Percentiles rank a stretch among this genome's conserved stretches.
phyloP scores from a whole-genome alignment of 2,113 vertebrate genomes.

The Seriola dumerili region DNA sequence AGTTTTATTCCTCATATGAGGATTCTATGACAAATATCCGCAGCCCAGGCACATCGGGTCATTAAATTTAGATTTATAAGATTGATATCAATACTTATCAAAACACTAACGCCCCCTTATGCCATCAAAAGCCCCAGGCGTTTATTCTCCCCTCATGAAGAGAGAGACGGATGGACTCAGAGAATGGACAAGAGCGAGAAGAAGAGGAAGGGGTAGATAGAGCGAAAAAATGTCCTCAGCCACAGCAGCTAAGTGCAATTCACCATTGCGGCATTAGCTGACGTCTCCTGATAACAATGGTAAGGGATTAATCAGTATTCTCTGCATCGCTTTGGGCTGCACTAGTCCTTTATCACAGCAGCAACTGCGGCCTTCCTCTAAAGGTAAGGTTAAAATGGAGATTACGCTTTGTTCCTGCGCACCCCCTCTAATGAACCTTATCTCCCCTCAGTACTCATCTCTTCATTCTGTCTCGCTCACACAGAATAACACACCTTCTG shows the following conservation, averaged over 20 bases:
- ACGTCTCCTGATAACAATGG: conserved; percentile 75
- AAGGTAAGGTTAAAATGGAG: conserved; percentile 85
- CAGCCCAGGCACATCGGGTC: conserved; percentile 53
- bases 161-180: conserved; percentile 58
- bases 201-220: conserved; percentile 38
- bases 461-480: conserved; percentile 61
- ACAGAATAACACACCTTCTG: conserved; percentile 53
- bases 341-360: conserved; percentile 75
- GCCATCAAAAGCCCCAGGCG: conserved; percentile 59
- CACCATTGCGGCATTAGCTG: conserved; percentile 69
- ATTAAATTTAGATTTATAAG: conserved; percentile 81
- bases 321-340: conserved; percentile 51
- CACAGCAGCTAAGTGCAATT: conserved; percentile 56
- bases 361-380: conserved; percentile 71
- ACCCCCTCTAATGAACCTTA: conserved; percentile 82
- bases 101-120: conserved; percentile 71
- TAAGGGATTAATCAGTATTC: conserved; percentile 81
- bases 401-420: conserved; percentile 78
- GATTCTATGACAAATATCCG: conserved; percentile 69
- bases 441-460: conserved; percentile 73
- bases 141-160: conserved; percentile 57
- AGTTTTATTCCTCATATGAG: conserved; percentile 64
- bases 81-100: conserved; percentile 80
- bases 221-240: conserved; percentile 55
- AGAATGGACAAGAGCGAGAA: conserved; percentile 45